A percentile compares a stretch with the other conserved stretches of the same genome.
These are phyloP conservation scores for Cosmorhoe ocellata DNA, from an alignment of 2,888 invertebrate genomes.

Conservation along the genomic window DNA sequence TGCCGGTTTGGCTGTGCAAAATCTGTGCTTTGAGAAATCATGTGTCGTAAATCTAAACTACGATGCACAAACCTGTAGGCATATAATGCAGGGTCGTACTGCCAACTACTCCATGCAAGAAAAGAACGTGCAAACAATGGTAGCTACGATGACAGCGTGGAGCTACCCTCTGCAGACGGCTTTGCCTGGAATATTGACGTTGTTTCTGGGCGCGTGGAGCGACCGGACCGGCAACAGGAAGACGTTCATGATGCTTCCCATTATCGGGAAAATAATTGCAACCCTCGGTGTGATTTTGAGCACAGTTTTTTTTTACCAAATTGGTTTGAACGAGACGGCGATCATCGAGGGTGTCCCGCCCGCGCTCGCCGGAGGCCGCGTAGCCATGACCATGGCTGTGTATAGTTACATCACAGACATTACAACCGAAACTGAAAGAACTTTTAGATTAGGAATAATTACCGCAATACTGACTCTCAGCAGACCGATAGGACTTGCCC, in stretches of 20 bases:
- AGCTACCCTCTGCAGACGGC: conserved; percentile 82
- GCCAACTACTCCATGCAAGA: conserved; percentile 68
- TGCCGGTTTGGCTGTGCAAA: conserved; percentile 84
- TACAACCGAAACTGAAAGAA: conserved; percentile 82
- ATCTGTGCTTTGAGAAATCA: conserved; percentile 82
- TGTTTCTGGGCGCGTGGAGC: conserved; percentile 85
- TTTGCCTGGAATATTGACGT: conserved; percentile 79
- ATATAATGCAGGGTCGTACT: conserved; percentile 72
- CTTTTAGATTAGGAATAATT: conserved; percentile 84
- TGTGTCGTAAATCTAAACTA: conserved; percentile 81
- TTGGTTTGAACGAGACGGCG: conserved; percentile 80
- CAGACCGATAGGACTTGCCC: conserved; percentile 77
- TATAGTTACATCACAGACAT: conserved; percentile 85
- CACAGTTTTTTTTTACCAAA: conserved; percentile 81
- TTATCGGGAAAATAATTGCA: conserved; percentile 81
- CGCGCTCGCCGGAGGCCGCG: conserved; percentile 84
- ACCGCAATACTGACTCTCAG: conserved; percentile 79
- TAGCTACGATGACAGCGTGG: conserved; percentile 83
- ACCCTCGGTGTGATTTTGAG: conserved; percentile 80
- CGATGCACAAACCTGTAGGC: conserved; percentile 78
- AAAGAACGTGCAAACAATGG: conserved; percentile 73
- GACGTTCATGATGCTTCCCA: conserved; percentile 82
- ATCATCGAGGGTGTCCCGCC: conserved; percentile 82
- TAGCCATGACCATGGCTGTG: conserved; percentile 83
- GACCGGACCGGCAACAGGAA: conserved; percentile 84